Evolutionary conservation across 2,888 invertebrate genomes (phyloP), one percentile per base, ranked within the genome.

Genomic region (Seira musarum): DNA sequence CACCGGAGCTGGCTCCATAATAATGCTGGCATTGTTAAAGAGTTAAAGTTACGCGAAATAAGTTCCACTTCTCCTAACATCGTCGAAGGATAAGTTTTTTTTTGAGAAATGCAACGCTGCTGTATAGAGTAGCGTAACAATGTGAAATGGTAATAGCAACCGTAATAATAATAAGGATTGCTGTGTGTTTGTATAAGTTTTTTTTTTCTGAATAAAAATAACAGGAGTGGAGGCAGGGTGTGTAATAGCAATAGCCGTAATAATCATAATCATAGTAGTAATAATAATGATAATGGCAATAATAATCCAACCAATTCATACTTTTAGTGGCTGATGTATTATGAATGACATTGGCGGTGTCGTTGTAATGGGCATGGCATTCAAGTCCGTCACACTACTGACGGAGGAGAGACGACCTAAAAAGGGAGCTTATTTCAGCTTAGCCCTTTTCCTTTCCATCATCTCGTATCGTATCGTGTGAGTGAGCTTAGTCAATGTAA

Each of bases 301-400:
- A 79, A 79, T 79, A 72, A 67, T 72, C 72, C 72, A 72, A 68
- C 73, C 69, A 79, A 73, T 73, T 79, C 79, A 79, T 79, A 73
- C 79, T 79, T 73, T 73, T 73, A 79, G 68, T 63, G 73, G 68
- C 79, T 79, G 79, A 79, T 79, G 73, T 73, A 73, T 73, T 79
- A 73, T 79, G 78, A 72, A 78, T 67, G 73, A 73, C 64, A 79
- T 79, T 73, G 79, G 68, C 40, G 57, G 73, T 79, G 69, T 68
- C 73, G 73, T 68, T 25, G 24, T 61, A 63, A 72, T 72, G 46
- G 70, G 22, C 66, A 64, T 70, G 65, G 64, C 70, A 40, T 63
- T 40, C 40, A 40, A 40, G 40, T 40, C 40, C 40, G 40, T 40
- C 40, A 40, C 40, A 13, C 40, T n/a, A n/a, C n/a, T 40, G 40